Evolutionary conservation across 2,797 vertebrate genomes (phyloP), one percentile per base, ranked within the genome.

Genomic region (Distichodus sexfasciatus): DNA sequence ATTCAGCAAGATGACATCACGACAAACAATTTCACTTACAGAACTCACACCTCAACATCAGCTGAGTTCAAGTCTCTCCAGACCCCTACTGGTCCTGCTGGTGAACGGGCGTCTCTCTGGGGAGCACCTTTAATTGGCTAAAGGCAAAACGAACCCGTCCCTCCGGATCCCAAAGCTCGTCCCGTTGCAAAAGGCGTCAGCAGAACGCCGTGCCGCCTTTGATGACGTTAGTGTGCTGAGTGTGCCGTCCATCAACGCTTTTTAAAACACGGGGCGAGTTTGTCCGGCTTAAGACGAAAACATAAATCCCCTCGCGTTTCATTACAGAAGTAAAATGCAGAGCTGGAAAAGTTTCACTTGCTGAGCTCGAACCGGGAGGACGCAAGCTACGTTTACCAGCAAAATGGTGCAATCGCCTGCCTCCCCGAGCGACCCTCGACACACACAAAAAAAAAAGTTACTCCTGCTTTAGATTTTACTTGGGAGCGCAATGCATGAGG

Each of bases 111-210:
- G 61, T 50, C 31, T 67, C 77, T 72, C 73, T 46, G 12, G 44
- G 55, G 62, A 66, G 40, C 29, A 29, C 19, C 44, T 64, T 46
- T 69, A 61, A 60, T 66, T 75, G 60, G 61, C 44, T 24, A 17
- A 46, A 63, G 47, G 61, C 54, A 24, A 59, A 46, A 66, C 33
- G 14, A 31, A 26, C 43, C 48, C 43, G 8, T 48, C 51, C 55
- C 57, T 19, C 15, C 31, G 38, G 65, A 69, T 61, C 29, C n/a
- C 44, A 12, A 51, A 43, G 21, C 50, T 19, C 61, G 21, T 15
- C 41, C 36, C 11, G 12, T 33, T n/a, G n/a, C n/a, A n/a, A n/a
- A n/a, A n/a, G n/a, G 47, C 11, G 54, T 69, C 38, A 59, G 69
- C 43, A 54, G 38, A 68, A 73, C 64, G 21, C n/a, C 23, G 17